Conservation (phyloP, 2,888 invertebrate genomes). For the Drosophila nigritarsus region DNA sequence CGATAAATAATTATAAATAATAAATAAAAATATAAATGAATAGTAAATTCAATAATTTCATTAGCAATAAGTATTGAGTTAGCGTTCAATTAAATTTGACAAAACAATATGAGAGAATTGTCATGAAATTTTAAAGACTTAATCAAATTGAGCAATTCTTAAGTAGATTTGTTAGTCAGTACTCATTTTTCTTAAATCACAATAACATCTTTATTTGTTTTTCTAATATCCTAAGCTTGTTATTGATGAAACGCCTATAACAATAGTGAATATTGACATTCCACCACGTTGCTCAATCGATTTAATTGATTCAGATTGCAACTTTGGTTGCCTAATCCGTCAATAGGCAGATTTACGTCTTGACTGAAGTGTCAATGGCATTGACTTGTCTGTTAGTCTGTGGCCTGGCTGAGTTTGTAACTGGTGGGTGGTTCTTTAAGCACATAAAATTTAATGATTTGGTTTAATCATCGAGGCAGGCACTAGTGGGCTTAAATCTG, state of each 20-base stretch:
- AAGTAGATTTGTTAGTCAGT: background rate
- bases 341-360: slow-evolving; percentile 11
- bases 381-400: slow-evolving; percentile 21
- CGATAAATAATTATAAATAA: background rate
- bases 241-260: background rate
- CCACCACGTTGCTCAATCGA: slow-evolving; percentile 16
- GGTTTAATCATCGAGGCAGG: slow-evolving; percentile 23
- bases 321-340: slow-evolving; percentile 42
- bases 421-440: slow-evolving; percentile 25
- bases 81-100: background rate
- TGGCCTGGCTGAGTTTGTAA: slow-evolving; percentile 5
- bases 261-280: slow-evolving; percentile 11
- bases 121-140: background rate
- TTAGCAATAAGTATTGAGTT: background rate
- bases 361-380: slow-evolving; percentile 33
- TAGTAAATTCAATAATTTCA: background rate
- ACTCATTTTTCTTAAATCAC: too few relatives aligned
- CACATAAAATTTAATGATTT: slow-evolving; percentile 52
- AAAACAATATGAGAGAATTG: background rate
- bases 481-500: slow-evolving; percentile 24
- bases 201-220: background rate
- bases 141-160: background rate
- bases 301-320: slow-evolving; percentile 66
- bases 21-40: background rate
- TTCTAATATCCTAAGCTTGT: background rate